phyloP scores from a whole-genome alignment of 2,888 invertebrate species.

The Mesoligia furuncula region DNA sequence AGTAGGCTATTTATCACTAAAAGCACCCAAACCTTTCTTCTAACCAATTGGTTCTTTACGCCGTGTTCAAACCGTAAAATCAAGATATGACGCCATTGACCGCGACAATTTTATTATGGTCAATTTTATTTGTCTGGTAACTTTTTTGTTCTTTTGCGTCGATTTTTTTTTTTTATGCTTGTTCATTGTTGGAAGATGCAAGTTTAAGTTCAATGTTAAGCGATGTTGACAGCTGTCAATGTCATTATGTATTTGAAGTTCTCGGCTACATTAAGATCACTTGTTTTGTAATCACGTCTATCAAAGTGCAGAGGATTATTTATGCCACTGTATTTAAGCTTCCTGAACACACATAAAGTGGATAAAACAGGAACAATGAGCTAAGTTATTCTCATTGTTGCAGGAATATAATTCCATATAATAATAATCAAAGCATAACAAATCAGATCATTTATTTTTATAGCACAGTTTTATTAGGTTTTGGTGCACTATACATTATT shows the following conservation, averaged over 20 bases:
- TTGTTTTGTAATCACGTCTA: not conserved
- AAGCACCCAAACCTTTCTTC: conserved; percentile 16
- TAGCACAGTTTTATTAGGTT: not conserved
- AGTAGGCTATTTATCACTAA: too few relatives aligned
- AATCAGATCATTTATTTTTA: not conserved
- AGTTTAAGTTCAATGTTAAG: conserved; percentile 42
- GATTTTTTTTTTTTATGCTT: conserved; percentile 4
- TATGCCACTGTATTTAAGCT: too few relatives aligned
- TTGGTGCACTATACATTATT: not conserved
- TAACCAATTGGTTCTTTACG: conserved; percentile 24
- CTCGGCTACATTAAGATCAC: not conserved
- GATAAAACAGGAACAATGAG: not conserved
- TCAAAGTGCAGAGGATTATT: not conserved
- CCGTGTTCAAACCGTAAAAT: conserved; percentile 29
- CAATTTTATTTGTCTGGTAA: conserved; percentile 15
- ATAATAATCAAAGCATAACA: too few relatives aligned
- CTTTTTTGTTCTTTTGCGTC: not conserved
- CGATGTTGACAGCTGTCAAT: not conserved
- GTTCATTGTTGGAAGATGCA: not conserved
- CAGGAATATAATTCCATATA: too few relatives aligned
- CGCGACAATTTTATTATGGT: conserved; percentile 21
- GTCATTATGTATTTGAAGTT: not conserved
- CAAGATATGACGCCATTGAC: conserved; percentile 47
- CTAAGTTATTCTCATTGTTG: too few relatives aligned
- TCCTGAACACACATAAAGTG: not conserved